Conservation (phyloP, 2,888 invertebrate species). For the Apeira syringaria region DNA sequence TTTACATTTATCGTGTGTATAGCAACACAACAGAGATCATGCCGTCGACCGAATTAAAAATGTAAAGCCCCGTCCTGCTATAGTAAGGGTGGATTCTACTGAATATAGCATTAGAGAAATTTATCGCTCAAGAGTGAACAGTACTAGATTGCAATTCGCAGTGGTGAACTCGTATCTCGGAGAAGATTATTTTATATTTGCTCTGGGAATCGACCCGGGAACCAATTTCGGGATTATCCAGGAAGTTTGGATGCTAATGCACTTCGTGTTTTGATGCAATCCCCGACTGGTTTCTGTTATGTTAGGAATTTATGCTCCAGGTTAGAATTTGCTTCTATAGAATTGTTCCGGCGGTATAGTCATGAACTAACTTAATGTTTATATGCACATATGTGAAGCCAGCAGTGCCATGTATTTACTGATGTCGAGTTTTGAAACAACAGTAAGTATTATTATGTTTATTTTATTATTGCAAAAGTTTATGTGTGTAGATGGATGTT, state of each 20-base stretch:
- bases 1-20: no score
- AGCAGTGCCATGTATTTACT: no score
- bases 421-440: no score
- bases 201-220: slow-evolving; percentile 15
- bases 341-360: not conserved
- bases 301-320: slow-evolving; percentile 20
- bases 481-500: no score
- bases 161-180: slow-evolving; percentile 24
- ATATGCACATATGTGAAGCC: not conserved
- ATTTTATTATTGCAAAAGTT: no score
- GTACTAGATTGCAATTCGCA: slow-evolving; percentile 27
- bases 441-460: no score
- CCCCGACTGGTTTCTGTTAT: slow-evolving; percentile 14
- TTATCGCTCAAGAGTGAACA: slow-evolving; percentile 40
- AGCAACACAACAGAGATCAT: slow-evolving; percentile 35
- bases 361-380: not conserved
- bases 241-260: slow-evolving; percentile 21
- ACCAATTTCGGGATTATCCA: slow-evolving; percentile 24
- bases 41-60: slow-evolving; percentile 53
- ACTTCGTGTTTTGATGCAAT: slow-evolving; percentile 23
- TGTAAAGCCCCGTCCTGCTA: slow-evolving; percentile 40
- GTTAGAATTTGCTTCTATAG: not conserved
- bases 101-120: slow-evolving; percentile 44
- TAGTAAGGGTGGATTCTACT: slow-evolving; percentile 32
- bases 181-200: slow-evolving; percentile 23